These are phyloP conservation scores for Callocephalon fimbriatum DNA, from an alignment of 2,113 vertebrate species.

Conservation along the genomic window DNA sequence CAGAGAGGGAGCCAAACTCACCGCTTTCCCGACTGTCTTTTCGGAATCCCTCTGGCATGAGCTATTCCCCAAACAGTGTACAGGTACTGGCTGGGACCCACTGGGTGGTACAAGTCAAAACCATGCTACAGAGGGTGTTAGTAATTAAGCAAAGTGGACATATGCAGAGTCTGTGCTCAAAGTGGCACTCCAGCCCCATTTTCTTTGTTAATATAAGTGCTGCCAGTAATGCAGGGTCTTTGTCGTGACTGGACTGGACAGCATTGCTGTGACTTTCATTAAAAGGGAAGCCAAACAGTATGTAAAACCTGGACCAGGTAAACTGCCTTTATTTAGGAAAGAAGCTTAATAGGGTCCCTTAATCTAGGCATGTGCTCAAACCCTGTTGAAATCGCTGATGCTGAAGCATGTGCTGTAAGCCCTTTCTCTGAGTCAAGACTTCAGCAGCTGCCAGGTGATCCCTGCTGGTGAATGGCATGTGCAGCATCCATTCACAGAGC, in stretches of 20 bases:
- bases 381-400: background rate
- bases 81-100: background rate
- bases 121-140: background rate
- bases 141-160: background rate
- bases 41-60: background rate
- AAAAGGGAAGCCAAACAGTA: background rate
- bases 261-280: background rate
- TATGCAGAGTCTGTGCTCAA: background rate
- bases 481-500: rapidly evolving
- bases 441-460: background rate
- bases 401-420: rapidly evolving
- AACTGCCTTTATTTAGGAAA: background rate
- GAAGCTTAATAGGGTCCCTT: rapidly evolving
- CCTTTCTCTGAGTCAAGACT: background rate
- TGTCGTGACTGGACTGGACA: background rate
- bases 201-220: background rate
- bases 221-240: background rate
- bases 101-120: background rate
- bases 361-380: background rate
- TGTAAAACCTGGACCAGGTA: background rate
- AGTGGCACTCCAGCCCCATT: background rate
- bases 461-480: rapidly evolving
- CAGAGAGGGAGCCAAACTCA: background rate
- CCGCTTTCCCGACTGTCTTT: background rate
- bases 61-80: background rate